Conservation (phyloP, 1,140 invertebrate genomes). For the Eueides isabella region DNA sequence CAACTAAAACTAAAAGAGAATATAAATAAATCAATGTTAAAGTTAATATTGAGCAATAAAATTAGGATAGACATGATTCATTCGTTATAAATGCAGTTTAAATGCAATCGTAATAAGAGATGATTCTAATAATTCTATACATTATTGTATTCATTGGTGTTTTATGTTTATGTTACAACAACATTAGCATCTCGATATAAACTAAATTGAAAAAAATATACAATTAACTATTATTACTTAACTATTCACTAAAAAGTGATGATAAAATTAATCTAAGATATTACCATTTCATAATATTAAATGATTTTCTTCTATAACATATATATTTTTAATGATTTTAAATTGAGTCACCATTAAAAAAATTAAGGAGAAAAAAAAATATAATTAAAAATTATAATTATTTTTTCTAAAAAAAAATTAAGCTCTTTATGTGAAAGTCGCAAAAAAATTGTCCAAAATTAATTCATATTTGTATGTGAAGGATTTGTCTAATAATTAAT, state of each 20-base stretch:
- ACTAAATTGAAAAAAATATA: conserved; percentile 39
- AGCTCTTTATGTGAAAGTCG: not conserved
- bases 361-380: not conserved
- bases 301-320: not conserved
- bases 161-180: conserved; percentile 57
- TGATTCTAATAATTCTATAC: conserved; percentile 44
- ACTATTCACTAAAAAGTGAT: not conserved
- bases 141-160: conserved; percentile 69
- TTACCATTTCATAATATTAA: not conserved
- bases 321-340: not conserved
- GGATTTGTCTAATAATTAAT: no score
- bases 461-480: no score
- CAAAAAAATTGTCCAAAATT: no score
- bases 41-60: conserved; percentile 66
- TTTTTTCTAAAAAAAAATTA: no score
- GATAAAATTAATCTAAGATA: not conserved
- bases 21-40: conserved; percentile 34
- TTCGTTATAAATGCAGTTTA: conserved; percentile 53
- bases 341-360: not conserved
- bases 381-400: not conserved
- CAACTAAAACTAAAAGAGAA: conserved; percentile 34
- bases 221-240: conserved; percentile 24
- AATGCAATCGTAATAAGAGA: conserved; percentile 53
- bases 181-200: conserved; percentile 33
- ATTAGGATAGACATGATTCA: conserved; percentile 40